phyloP scores from a whole-genome alignment of 2,888 invertebrate genomes.

The Adelognathus sp. region DNA sequence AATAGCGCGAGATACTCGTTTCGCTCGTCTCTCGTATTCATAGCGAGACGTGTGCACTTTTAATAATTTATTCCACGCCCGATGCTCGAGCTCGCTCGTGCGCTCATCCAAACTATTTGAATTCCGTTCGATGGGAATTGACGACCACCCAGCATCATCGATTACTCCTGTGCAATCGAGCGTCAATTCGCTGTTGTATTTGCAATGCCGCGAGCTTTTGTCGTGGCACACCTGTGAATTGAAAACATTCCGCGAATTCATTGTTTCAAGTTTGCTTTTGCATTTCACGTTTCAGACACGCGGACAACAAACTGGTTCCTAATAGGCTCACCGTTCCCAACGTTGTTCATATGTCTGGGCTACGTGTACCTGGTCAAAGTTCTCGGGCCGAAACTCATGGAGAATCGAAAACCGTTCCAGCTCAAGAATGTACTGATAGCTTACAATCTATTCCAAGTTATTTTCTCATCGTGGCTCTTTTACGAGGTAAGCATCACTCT shows the following conservation, averaged over 20 bases:
- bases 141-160: conserved; percentile 35
- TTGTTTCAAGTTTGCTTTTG: conserved; percentile 14
- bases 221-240: neutral
- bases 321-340: conserved; percentile 97
- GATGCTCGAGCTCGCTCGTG: neutral
- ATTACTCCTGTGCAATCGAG: neutral
- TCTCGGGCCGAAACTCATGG: conserved; percentile 94
- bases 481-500: conserved; percentile 88
- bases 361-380: conserved; percentile 96
- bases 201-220: neutral
- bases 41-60: conserved; percentile 54
- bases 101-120: conserved; percentile 39
- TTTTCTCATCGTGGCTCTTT: conserved; percentile 95
- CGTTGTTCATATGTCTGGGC: conserved; percentile 92
- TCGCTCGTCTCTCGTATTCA: conserved; percentile 50
- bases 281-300: conserved; percentile 84
- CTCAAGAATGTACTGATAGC: conserved; percentile 89
- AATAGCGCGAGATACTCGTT: conserved; percentile 36
- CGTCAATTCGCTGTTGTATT: neutral
- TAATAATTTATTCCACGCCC: conserved; percentile 54
- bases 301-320: conserved; percentile 95
- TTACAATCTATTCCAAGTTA: conserved; percentile 94
- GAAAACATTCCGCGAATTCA: neutral
- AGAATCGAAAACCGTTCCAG: conserved; percentile 94
- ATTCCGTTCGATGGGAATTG: conserved; percentile 38